phyloP scores from a whole-genome alignment of 2,113 vertebrate genomes.

The Entomyzon cyanotis region DNA sequence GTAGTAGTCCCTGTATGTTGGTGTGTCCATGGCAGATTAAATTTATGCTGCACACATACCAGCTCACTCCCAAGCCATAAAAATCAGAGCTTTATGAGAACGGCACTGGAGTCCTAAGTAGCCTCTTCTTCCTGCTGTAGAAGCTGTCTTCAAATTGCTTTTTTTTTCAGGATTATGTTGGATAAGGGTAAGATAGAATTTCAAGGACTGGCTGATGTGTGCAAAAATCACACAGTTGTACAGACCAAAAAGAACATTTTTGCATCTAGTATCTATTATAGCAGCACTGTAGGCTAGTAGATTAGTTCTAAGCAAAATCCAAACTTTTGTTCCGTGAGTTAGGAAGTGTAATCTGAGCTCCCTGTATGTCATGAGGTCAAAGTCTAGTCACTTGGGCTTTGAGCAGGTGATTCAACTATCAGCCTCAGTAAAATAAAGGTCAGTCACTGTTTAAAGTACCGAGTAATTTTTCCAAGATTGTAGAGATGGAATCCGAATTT shows the following conservation, averaged over 20 bases:
- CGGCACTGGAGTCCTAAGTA: neutral
- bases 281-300: neutral
- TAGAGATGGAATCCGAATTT: neutral
- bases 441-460: neutral
- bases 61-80: neutral
- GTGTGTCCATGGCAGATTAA: neutral
- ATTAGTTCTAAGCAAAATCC: slow-evolving; percentile 5
- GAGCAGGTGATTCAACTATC: slow-evolving; percentile 26
- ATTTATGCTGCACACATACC: neutral
- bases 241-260: neutral
- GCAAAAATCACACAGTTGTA: neutral
- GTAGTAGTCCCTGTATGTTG: neutral
- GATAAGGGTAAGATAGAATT: slow-evolving; percentile 25
- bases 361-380: slow-evolving; percentile 7
- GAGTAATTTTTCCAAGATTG: neutral
- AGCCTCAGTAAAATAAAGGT: neutral
- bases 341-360: neutral
- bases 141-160: neutral
- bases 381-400: neutral
- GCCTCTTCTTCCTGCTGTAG: neutral
- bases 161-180: slow-evolving; percentile 13
- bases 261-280: neutral
- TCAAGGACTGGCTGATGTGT: neutral
- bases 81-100: neutral
- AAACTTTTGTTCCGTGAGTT: neutral